These are phyloP conservation scores for Ellobius talpinus DNA, from an alignment of 2,113 vertebrate genomes.

Conservation along the genomic window DNA sequence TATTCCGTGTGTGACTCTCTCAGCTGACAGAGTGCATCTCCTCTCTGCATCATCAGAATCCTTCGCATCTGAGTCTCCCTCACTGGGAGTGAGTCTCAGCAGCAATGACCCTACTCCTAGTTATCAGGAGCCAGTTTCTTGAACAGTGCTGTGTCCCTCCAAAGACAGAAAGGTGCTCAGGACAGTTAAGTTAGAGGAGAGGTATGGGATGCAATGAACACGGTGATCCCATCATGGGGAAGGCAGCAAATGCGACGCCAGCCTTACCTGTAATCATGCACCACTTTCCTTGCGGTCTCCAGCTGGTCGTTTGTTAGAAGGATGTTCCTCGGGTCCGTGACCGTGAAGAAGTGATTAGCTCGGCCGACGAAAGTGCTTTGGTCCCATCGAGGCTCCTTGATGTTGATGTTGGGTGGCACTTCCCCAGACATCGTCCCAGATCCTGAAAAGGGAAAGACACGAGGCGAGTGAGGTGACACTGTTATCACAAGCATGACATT, in stretches of 20 bases:
- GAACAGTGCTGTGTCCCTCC: background rate
- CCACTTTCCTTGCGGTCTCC: slow-evolving; percentile 90
- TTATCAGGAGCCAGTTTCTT: background rate
- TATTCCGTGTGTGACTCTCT: background rate
- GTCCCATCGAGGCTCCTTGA: slow-evolving; percentile 98
- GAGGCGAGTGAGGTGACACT: background rate
- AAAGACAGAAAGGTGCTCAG: background rate
- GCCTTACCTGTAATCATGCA: slow-evolving; percentile 95
- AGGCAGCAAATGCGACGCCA: background rate
- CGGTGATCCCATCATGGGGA: accelerated
- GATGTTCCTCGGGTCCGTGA: slow-evolving; percentile 97
- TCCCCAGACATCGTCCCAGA: slow-evolving; percentile 92
- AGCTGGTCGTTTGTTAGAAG: slow-evolving; percentile 93
- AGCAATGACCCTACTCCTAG: background rate
- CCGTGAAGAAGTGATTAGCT: slow-evolving; percentile 98
- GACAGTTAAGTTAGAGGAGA: background rate
- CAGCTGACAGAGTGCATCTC: background rate
- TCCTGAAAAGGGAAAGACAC: slow-evolving; percentile 67
- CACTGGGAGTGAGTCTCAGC: background rate
- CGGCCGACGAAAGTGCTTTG: slow-evolving; percentile 96
- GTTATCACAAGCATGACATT: no score
- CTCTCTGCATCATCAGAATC: background rate
- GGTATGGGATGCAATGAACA: background rate
- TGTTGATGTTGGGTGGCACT: slow-evolving; percentile 94
- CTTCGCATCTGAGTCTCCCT: background rate